A percentile compares a stretch with the other conserved stretches of the same genome.
Evolutionary conservation across 2,888 invertebrate genomes (phyloP).

Genomic region (Teleiodes luculella): DNA sequence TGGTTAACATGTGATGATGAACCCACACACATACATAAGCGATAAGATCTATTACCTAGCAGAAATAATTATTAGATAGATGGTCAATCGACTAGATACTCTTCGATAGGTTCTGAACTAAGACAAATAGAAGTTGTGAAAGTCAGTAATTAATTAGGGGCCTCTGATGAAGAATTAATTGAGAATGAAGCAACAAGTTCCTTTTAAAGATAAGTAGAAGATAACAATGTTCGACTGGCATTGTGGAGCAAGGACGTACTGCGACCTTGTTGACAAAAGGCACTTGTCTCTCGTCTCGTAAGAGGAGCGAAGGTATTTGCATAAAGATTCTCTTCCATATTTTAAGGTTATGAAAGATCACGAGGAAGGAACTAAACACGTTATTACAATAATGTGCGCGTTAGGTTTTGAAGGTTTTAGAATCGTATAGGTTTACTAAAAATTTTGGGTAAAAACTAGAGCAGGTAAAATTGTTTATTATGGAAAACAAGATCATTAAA

Average conservation of each 20-base stretch:
- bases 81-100: too few relatives aligned
- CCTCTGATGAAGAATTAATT: slow-evolving; percentile 27
- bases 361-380: background rate
- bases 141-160: background rate
- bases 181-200: slow-evolving; percentile 27
- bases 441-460: too few relatives aligned
- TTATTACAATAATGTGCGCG: background rate
- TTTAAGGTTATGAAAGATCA: background rate
- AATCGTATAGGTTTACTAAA: too few relatives aligned
- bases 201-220: slow-evolving; percentile 13
- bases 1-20: too few relatives aligned
- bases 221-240: slow-evolving; percentile 19
- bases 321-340: slow-evolving; percentile 19
- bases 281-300: slow-evolving; percentile 26
- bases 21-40: too few relatives aligned
- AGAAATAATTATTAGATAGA: too few relatives aligned
- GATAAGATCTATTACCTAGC: too few relatives aligned
- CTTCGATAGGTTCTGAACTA: too few relatives aligned
- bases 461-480: too few relatives aligned
- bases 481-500: too few relatives aligned
- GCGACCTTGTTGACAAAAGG: slow-evolving; percentile 31
- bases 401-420: too few relatives aligned
- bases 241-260: slow-evolving; percentile 39
- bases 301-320: slow-evolving; percentile 22
- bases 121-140: too few relatives aligned